Base-by-base conservation (phyloP, 2,797 vertebrate species). In the Chanos chanos region DNA sequence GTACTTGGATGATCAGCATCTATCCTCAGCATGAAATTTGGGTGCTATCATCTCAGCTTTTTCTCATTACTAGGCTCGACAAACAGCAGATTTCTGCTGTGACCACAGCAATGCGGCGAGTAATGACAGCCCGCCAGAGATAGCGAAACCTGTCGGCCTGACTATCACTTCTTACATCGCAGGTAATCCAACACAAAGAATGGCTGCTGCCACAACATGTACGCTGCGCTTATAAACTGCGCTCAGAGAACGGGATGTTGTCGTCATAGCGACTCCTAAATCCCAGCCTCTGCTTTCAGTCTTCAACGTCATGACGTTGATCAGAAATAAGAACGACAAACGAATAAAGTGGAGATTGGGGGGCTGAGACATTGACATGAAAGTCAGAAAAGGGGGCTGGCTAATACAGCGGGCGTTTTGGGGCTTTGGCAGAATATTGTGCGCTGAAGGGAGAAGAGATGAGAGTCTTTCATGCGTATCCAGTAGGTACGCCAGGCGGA, bases 401-500 rank as follows among this genome's bases (percentile, higher is more conserved):
- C n/a, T n/a, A n/a, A n/a, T n/a, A n/a, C n/a, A n/a, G n/a, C n/a
- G n/a, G n/a, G n/a, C n/a, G n/a, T n/a, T n/a, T n/a, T n/a, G n/a
- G n/a, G n/a, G n/a, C n/a, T n/a, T n/a, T n/a, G n/a, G n/a, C n/a
- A n/a, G n/a, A n/a, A n/a, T n/a, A n/a, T n/a, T 49, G 22, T 43
- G 53, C 15, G 44, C 13, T 12, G 22, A 40, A 50, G 54, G 15
- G 53, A 63, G 30, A 63, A 61, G 63, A 63, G 61, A 63, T 61
- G 50, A 54, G 31, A 63, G 61, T 50, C 61, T 47, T 61, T 63
- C 61, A 63, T 63, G 50, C 61, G 61, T 50, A 63, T 63, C 61
- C 63, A 31, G 51, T 61, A 55, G 47, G 63, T 63, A 63, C 50
- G 61, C 24, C 9, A 63, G 61, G 63, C 61, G 63, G 61, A 55